A percentile compares a stretch with the other conserved stretches of the same genome.
Conservation (phyloP, 2,113 vertebrate species). For the Zosterops japonicus region DNA sequence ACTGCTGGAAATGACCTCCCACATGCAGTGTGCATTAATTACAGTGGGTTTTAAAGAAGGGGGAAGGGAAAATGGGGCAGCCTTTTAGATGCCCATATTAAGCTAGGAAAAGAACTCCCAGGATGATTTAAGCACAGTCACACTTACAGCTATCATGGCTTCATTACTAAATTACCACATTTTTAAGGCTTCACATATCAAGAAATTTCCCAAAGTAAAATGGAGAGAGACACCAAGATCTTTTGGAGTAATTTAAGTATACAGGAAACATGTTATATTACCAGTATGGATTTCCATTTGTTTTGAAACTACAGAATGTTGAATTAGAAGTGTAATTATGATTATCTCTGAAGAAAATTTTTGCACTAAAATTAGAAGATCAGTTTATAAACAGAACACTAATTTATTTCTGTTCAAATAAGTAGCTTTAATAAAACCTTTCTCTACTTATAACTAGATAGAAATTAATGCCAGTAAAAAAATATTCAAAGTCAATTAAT, state of each 20-base stretch:
- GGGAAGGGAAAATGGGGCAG: background rate
- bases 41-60: background rate
- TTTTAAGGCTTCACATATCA: background rate
- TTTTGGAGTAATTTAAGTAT: background rate
- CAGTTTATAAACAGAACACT: background rate
- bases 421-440: background rate
- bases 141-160: background rate
- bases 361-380: background rate
- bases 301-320: background rate
- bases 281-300: background rate
- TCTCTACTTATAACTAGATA: background rate
- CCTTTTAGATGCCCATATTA: background rate
- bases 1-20: background rate
- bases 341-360: background rate
- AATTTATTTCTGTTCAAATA: background rate
- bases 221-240: background rate
- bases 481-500: background rate
- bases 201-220: background rate
- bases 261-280: background rate
- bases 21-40: background rate
- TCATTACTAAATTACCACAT: background rate
- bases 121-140: background rate
- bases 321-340: background rate
- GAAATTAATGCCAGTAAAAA: background rate
- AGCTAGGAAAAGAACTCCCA: background rate